These are phyloP conservation scores for Mylabris sibirica DNA, from an alignment of 2,888 invertebrate species.

Conservation along the genomic window DNA sequence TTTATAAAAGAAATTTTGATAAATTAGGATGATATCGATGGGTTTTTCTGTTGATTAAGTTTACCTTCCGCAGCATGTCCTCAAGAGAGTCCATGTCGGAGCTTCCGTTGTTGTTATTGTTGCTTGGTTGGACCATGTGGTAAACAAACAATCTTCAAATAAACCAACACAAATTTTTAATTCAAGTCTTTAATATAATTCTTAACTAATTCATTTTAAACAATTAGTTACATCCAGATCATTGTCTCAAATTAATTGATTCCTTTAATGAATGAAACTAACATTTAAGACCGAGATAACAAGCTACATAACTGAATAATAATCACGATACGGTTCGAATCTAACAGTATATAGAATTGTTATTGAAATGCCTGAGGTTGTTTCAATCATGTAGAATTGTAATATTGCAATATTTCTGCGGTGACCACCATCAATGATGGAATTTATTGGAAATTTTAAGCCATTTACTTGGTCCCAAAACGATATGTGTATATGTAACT, in stretches of 20 bases:
- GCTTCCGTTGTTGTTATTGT: slow-evolving; percentile 60
- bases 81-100: slow-evolving; percentile 62
- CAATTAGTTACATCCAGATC: slow-evolving; percentile 3
- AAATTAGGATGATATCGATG: neutral
- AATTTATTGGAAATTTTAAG: neutral
- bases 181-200: slow-evolving; percentile 22
- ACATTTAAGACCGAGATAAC: slow-evolving; percentile 26
- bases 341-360: neutral
- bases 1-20: neutral
- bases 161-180: slow-evolving; percentile 23
- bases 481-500: neutral
- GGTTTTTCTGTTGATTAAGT: neutral
- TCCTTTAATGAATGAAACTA: slow-evolving; percentile 25
- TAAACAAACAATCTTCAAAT: slow-evolving; percentile 13
- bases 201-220: slow-evolving; percentile 34
- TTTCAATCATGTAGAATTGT: neutral
- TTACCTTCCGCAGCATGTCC: slow-evolving; percentile 63
- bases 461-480: slow-evolving; percentile 1
- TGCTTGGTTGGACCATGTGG: slow-evolving; percentile 61
- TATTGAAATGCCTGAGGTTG: neutral
- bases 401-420: neutral
- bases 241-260: slow-evolving; percentile 22
- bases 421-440: neutral
- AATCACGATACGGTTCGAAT: too few relatives aligned
- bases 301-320: slow-evolving; percentile 18